Conservation (phyloP, 2,797 vertebrate species). For the Pseudocheirus occidentalis region DNA sequence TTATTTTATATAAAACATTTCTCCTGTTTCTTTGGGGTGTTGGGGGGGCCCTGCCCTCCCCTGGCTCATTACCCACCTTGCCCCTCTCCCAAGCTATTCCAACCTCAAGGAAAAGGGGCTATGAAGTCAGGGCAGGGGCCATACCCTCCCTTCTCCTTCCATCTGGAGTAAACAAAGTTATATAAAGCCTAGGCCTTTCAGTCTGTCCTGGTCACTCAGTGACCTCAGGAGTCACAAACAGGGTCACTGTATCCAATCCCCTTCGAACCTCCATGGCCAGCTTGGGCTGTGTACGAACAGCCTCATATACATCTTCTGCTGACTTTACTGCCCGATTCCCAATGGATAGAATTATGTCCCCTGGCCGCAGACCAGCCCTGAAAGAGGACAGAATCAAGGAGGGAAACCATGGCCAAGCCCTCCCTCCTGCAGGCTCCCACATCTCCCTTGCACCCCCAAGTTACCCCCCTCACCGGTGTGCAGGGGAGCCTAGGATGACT, state of each 20-base stretch:
- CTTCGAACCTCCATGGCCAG: conserved; percentile 90
- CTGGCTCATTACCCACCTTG: conserved; percentile 18
- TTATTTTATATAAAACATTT: conserved; percentile 75
- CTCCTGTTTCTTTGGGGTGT: conserved; percentile 69
- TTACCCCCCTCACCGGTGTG: conserved; percentile 87
- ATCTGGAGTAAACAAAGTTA: neutral
- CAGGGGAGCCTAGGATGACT: conserved; percentile 93
- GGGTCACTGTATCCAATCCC: conserved; percentile 83
- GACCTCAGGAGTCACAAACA: conserved; percentile 91
- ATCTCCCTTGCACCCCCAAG: neutral
- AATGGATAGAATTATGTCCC: conserved; percentile 93
- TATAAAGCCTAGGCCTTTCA: conserved; percentile 15
- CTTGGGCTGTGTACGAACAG: conserved; percentile 87
- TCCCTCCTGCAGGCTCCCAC: accelerated
- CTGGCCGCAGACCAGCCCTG: conserved; percentile 93
- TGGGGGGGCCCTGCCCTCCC: conserved; percentile 61
- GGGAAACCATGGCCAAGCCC: neutral
- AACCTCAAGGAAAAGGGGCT: conserved; percentile 31
- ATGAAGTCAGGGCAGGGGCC: conserved; percentile 26
- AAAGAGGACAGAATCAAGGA: conserved; percentile 23
- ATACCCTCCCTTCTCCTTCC: conserved; percentile 52
- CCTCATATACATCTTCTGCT: conserved; percentile 92
- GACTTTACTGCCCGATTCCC: conserved; percentile 88
- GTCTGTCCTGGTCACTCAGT: conserved; percentile 84
- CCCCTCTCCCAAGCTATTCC: conserved; percentile 19